Evolutionary conservation across 2,113 vertebrate species (phyloP), one percentile per base, ranked within the genome.

Genomic region (Cryptotis parvus): DNA sequence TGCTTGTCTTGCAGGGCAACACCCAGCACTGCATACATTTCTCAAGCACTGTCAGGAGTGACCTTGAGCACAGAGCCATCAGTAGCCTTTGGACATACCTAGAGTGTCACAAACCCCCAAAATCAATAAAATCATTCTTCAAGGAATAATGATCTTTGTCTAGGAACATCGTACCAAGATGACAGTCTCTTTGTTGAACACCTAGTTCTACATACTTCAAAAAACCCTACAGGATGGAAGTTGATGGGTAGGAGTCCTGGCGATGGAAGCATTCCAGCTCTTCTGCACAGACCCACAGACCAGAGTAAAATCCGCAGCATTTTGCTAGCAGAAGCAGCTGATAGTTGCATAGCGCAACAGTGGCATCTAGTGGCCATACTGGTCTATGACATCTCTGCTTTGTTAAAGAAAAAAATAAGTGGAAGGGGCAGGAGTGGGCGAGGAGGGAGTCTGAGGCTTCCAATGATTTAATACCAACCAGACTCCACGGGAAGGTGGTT

Each of bases 281-380:
- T 45, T 20, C 9, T 49, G 22, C 49, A 61, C 73, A 43, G 37
- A 66, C 26, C 9, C 39, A 35, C 8, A 3, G 1, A 20, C 18
- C 0, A 27, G 6, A 26, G 4, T 29, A 15, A 33, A 89, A 72
- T 41, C 12, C 31, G 73, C 18, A 29, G 9, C 7, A 0, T 2
- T 6, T 4, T 4, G 0, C 14, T 39, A 43, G 6, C 0, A 8
- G 35, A 15, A 0, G 0, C 16, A 33, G 49, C 14, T 0, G 24
- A 73, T 8, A 9, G 77, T 84, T 94, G 26, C 15, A 0, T 79
- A 93, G 96, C 90, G 84, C 97, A 95, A 94, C 86, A 97, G 92
- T 81, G 98, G 26, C 98, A 97, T 76, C 98, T 98, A 97, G 97
- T 91, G 98, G 95, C 87, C 0, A 0, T 0, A 0, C 0, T 1